Evolutionary conservation across 1,140 invertebrate species (phyloP).

Genomic region (Drosophila pectinifera): DNA sequence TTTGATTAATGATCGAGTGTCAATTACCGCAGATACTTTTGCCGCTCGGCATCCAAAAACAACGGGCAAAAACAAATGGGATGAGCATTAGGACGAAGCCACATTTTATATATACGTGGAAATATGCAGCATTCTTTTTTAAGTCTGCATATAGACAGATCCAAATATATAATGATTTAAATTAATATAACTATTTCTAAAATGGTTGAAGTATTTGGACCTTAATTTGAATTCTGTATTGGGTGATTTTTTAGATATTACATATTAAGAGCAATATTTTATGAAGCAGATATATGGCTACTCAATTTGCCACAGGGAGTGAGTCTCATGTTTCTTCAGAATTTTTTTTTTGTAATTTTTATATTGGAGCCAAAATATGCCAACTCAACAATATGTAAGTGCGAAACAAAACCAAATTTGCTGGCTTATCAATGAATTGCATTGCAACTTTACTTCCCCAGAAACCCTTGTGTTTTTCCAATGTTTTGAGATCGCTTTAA

Average conservation of each 20-base stretch:
- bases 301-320: too few relatives aligned
- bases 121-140: not conserved
- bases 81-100: conserved; percentile 7
- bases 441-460: conserved; percentile 5
- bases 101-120: conserved; percentile 4
- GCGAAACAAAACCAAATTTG: conserved; percentile 4
- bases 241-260: too few relatives aligned
- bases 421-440: conserved; percentile 16
- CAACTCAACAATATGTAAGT: not conserved
- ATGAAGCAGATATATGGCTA: too few relatives aligned
- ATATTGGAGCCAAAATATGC: not conserved
- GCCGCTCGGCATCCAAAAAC: conserved; percentile 22
- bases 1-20: conserved; percentile 84
- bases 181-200: not conserved
- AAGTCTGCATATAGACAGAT: not conserved
- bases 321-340: not conserved
- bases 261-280: too few relatives aligned
- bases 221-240: too few relatives aligned
- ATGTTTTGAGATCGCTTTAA: conserved; percentile 11
- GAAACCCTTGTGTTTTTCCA: not conserved
- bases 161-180: too few relatives aligned
- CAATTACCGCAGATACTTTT: conserved; percentile 81
- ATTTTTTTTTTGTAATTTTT: not conserved
- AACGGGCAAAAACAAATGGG: conserved; percentile 26
- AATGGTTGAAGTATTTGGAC: too few relatives aligned